These are phyloP conservation scores for Boloria selene DNA, from an alignment of 2,888 invertebrate species.

Conservation along the genomic window DNA sequence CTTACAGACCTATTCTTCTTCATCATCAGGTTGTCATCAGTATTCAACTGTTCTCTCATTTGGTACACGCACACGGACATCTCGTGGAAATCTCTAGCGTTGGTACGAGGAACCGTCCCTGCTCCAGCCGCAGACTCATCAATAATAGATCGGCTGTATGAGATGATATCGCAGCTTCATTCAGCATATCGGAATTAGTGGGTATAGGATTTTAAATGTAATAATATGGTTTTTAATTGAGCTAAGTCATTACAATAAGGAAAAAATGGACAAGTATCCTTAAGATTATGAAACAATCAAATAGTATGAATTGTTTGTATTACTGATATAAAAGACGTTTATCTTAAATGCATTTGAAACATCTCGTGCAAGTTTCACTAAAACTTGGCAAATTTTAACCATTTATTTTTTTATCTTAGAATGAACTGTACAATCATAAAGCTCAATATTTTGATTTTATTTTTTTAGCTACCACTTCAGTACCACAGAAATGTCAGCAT, in stretches of 20 bases:
- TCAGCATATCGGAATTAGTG: slow-evolving; percentile 52
- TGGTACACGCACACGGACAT: slow-evolving; percentile 58
- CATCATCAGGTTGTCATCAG: slow-evolving; percentile 50
- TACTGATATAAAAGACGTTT: no score
- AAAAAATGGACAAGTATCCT: no score
- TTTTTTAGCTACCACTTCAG: slow-evolving; percentile 50
- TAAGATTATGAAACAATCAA: no score
- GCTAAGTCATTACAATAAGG: no score
- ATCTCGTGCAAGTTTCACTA: no score
- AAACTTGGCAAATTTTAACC: no score
- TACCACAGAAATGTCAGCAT: slow-evolving; percentile 52
- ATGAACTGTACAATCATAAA: no score
- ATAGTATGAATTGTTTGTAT: no score
- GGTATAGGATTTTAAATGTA: slow-evolving; percentile 41
- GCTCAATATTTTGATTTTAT: background rate
- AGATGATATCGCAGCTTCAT: slow-evolving; percentile 51
- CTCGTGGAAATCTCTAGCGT: slow-evolving; percentile 52
- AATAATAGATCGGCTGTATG: slow-evolving; percentile 45
- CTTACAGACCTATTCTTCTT: background rate
- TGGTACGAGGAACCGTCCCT: slow-evolving; percentile 52
- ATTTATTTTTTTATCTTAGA: no score
- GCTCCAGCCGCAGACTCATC: slow-evolving; percentile 43
- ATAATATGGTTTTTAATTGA: background rate
- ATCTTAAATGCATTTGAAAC: no score
- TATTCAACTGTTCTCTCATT: slow-evolving; percentile 58